A percentile compares a stretch with the other conserved stretches of the same genome.
phyloP scores from a whole-genome alignment of 2,113 vertebrate genomes.

The Herpetotheres cachinnans region DNA sequence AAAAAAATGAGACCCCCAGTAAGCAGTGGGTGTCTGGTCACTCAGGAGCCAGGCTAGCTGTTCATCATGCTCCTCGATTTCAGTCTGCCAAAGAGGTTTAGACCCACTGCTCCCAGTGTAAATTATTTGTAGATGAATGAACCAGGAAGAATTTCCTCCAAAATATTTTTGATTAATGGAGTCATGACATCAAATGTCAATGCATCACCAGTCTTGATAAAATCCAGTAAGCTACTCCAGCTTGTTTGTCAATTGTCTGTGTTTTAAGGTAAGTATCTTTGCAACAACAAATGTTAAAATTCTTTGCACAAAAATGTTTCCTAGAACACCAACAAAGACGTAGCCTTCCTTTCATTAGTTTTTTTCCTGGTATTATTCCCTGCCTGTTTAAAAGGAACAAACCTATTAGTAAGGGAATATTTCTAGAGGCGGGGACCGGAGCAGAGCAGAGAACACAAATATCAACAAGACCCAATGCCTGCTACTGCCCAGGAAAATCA shows the following conservation, averaged over 20 bases:
- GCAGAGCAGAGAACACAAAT: background rate
- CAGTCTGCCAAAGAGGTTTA: constrained; percentile 63
- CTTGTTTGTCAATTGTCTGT: background rate
- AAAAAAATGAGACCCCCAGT: constrained; percentile 36
- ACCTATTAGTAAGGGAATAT: background rate
- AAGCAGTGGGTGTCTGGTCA: constrained; percentile 43
- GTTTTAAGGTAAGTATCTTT: background rate
- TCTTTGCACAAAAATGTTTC: background rate
- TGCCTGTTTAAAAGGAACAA: background rate
- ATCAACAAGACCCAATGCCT: background rate
- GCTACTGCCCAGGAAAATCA: background rate
- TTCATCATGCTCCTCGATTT: constrained; percentile 54
- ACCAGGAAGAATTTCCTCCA: constrained; percentile 14
- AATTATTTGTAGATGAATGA: constrained; percentile 46
- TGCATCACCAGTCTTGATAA: constrained; percentile 18
- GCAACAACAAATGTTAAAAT: background rate
- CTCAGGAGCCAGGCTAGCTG: constrained; percentile 48
- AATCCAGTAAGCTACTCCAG: background rate
- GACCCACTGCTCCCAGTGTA: constrained; percentile 8
- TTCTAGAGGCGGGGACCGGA: background rate
- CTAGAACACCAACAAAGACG: background rate
- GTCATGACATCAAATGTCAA: constrained; percentile 23
- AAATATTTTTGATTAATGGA: constrained; percentile 50
- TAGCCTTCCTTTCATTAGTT: background rate
- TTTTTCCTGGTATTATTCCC: background rate